Base-by-base conservation (phyloP, 2,113 vertebrate genomes). In the Ursus arctos region DNA sequence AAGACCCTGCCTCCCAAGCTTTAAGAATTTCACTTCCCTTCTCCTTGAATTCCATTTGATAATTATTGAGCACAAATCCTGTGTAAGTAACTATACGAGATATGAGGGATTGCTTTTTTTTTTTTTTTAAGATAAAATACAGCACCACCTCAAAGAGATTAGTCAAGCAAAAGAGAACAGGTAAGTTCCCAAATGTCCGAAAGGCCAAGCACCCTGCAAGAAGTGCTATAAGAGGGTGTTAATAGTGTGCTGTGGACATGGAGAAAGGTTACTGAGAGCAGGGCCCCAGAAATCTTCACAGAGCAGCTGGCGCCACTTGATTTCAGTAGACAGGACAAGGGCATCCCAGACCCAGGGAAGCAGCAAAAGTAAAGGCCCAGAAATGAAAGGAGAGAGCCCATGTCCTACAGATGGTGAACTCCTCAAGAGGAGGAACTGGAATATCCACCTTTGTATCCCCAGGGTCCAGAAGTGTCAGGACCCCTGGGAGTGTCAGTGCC, bases 111-210 rank as follows among this genome's bases (percentile, higher is more conserved):
- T 69, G 76, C 51, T 67, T 93, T 82, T 72, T 81, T 47, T 36
- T 40, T 40, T 59, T 72, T 74, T 47, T 15, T 40, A 67, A 72
- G 12, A 72, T 31, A 77, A 74, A 95, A 67, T 79, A 82, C 12
- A 76, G 63, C 31, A 24, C 49, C 36, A 13, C 19, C 72, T 89
- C 51, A 82, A 92, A 80, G n/a, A 93, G 61, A 28, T 33, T 4
- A 92, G 47, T 72, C 28, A 61, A 96, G 88, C 18, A 43, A 87
- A 89, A 97, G 69, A 57, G 51, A 84, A 80, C 9, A 22, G n/a
- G 63, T 53, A 59, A 88, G 31, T 67, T 74, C 82, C 55, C 81
- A 86, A 67, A 90, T 67, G 55, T 86, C 40, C 24, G 14, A 81
- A 88, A 91, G 63, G 71, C 77, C 85, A 94, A 76, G 67, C 33